A percentile compares a stretch with the other conserved stretches of the same genome.
phyloP scores from a whole-genome alignment of 2,888 invertebrate genomes.

The Tetragonisca angustula region DNA sequence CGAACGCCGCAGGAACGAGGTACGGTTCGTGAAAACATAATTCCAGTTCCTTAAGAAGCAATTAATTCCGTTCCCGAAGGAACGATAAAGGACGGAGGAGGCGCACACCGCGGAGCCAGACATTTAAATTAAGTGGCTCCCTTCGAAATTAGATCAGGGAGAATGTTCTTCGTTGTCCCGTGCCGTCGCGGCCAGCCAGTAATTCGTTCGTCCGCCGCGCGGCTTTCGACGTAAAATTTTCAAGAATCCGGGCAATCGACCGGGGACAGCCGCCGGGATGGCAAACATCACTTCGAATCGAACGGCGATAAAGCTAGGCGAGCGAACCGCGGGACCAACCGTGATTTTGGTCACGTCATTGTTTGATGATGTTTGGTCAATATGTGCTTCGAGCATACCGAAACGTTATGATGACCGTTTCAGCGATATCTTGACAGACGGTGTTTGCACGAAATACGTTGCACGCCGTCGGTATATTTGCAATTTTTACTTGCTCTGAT shows the following conservation, averaged over 20 bases:
- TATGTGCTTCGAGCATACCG: background rate
- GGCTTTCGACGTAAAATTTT: conserved; percentile 33
- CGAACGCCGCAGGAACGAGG: conserved; percentile 26
- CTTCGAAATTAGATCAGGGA: conserved; percentile 80
- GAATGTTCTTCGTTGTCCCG: conserved; percentile 65
- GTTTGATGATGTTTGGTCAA: conserved; percentile 5
- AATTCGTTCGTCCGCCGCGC: conserved; percentile 32
- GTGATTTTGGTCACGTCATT: background rate
- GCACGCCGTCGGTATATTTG: background rate
- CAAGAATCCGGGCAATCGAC: conserved; percentile 25
- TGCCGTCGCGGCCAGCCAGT: conserved; percentile 41
- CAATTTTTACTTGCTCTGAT: background rate
- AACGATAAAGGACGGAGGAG: conserved; percentile 65
- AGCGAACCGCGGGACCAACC: background rate
- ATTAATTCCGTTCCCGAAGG: conserved; percentile 80
- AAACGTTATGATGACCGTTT: conserved; percentile 5
- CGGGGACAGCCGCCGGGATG: background rate
- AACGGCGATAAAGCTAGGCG: background rate
- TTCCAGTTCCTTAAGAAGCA: conserved; percentile 81
- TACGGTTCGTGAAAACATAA: conserved; percentile 78
- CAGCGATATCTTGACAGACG: conserved; percentile 1
- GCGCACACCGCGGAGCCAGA: conserved; percentile 47
- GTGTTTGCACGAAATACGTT: background rate
- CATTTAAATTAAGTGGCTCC: conserved; percentile 81
- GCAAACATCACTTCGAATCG: conserved; percentile 6